Percentiles rank a stretch among this genome's conserved stretches.
Conservation (phyloP, 2,888 invertebrate species). For the Teinopalpus imperialis region DNA sequence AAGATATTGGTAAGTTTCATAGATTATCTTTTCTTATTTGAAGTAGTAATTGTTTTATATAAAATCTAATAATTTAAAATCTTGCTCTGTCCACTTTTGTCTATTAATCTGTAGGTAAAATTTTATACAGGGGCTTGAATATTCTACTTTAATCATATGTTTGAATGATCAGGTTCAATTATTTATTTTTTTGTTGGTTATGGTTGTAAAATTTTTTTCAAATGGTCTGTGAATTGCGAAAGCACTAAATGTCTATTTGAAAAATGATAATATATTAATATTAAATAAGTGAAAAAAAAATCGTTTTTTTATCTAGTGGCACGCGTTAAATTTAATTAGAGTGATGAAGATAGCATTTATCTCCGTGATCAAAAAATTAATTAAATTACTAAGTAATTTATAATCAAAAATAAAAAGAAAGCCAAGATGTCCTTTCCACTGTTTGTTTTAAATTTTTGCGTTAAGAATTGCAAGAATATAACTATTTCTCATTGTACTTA, state of each 20-base stretch:
- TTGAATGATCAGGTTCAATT: background rate
- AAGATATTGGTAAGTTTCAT: slow-evolving; percentile 64
- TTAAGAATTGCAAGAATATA: slow-evolving; percentile 1
- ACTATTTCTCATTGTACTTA: slow-evolving; percentile 30
- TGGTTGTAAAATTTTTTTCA: background rate
- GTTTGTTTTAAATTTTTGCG: slow-evolving; percentile 6
- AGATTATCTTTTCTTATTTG: slow-evolving; percentile 53
- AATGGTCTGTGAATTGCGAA: background rate
- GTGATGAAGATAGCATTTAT: background rate
- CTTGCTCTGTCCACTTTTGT: slow-evolving; percentile 69
- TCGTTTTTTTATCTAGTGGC: slow-evolving; percentile 5
- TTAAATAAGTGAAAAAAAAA: slow-evolving; percentile 6
- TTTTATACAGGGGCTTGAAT: slow-evolving; percentile 64
- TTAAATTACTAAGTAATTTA: too few species aligned
- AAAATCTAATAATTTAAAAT: slow-evolving; percentile 41
- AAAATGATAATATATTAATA: slow-evolving; percentile 6
- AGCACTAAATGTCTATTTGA: background rate
- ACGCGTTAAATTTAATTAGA: background rate
- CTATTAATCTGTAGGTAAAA: slow-evolving; percentile 50
- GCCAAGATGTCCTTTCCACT: too few species aligned
- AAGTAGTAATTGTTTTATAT: slow-evolving; percentile 48
- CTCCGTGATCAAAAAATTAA: too few species aligned
- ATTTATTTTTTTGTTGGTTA: slow-evolving; percentile 9
- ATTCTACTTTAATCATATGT: slow-evolving; percentile 36
- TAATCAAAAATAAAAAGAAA: too few species aligned